These are phyloP conservation scores for Coptotermes formosanus DNA, from an alignment of 1,140 invertebrate genomes.

Conservation along the genomic window DNA sequence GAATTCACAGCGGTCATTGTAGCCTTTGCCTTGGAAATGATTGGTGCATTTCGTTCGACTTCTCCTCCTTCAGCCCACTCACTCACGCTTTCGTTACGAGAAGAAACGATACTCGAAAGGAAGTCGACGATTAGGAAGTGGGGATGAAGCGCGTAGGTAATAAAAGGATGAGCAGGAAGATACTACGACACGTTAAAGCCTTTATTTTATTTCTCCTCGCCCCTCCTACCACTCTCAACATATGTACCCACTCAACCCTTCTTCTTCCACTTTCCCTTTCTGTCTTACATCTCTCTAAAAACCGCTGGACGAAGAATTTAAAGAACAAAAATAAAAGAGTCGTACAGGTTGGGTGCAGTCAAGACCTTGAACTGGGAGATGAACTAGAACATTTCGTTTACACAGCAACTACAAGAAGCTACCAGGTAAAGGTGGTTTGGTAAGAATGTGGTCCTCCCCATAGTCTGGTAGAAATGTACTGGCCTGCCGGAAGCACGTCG, in stretches of 20 bases:
- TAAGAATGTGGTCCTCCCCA: too few species aligned
- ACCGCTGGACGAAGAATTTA: neutral
- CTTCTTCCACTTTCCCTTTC: neutral
- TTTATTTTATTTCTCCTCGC: neutral
- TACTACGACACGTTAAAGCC: too few species aligned
- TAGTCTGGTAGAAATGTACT: too few species aligned
- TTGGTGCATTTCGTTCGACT: neutral
- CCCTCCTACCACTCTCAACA: neutral
- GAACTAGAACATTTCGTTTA: neutral
- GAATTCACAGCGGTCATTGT: neutral
- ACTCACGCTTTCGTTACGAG: neutral
- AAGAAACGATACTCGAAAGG: neutral
- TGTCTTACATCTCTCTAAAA: neutral
- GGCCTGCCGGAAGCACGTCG: too few species aligned
- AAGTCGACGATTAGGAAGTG: neutral
- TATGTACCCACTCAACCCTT: neutral
- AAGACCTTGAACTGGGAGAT: neutral
- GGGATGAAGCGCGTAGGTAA: neutral
- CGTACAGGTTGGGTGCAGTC: neutral
- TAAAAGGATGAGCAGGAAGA: neutral
- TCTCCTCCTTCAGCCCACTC: neutral
- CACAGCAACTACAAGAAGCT: neutral
- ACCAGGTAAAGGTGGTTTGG: too few species aligned
- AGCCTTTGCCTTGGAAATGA: neutral
- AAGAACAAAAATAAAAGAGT: neutral